Conservation (phyloP, 1,140 invertebrate genomes). For the Lepidotrigona ventralis region DNA sequence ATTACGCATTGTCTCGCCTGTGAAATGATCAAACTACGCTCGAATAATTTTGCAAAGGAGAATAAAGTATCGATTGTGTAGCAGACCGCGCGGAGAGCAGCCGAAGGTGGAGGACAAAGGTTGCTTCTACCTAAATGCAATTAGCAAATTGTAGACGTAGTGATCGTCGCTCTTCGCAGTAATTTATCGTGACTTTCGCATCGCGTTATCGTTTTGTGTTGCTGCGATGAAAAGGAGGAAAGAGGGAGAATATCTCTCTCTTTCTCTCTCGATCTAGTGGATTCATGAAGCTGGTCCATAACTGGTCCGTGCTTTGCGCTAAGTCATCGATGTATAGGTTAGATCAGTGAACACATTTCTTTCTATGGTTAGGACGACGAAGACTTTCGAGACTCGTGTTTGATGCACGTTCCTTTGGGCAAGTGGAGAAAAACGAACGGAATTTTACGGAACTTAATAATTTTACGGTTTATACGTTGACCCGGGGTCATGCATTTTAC, state of each 20-base stretch:
- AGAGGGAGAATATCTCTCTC: neutral
- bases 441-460: neutral
- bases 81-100: neutral
- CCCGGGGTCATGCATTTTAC: neutral
- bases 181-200: neutral
- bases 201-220: neutral
- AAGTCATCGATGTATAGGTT: neutral
- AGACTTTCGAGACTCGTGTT: neutral
- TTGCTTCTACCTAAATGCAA: neutral
- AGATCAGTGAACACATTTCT: neutral
- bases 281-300: neutral
- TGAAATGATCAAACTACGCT: neutral
- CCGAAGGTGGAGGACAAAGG: neutral
- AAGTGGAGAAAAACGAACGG: neutral
- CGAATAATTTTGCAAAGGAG: neutral
- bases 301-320: neutral
- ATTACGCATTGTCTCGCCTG: neutral
- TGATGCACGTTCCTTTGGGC: neutral
- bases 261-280: neutral
- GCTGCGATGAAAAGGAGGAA: neutral
- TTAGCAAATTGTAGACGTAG: neutral
- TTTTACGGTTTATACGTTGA: neutral
- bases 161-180: neutral
- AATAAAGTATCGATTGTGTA: neutral
- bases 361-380: neutral